A percentile compares a stretch with the other conserved stretches of the same genome.
These are phyloP conservation scores for Drosophila melanogaster DNA, from an alignment of 1,140 invertebrate genomes.

Conservation along the genomic window DNA sequence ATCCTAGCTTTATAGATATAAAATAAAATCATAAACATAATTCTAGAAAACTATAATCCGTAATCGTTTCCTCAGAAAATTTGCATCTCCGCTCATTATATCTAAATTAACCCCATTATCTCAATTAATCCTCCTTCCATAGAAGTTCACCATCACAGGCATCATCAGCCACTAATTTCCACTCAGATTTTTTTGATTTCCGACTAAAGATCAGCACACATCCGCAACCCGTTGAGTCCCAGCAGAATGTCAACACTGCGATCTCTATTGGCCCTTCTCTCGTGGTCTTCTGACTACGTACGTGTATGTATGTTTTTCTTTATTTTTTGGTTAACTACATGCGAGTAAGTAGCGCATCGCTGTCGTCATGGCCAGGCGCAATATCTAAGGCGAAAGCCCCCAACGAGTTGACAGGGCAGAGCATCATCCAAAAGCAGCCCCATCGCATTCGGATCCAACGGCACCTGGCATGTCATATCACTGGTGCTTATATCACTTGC, in stretches of 20 bases:
- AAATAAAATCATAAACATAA: no score
- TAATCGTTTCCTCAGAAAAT: neutral
- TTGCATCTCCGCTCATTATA: constrained; percentile 4
- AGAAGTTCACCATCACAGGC: constrained; percentile 5
- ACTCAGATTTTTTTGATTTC: constrained; percentile 47
- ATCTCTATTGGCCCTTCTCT: constrained; percentile 3
- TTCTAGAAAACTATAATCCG: no score
- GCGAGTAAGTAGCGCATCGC: constrained; percentile 61
- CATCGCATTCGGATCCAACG: constrained; percentile 29
- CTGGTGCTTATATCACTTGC: constrained; percentile 53
- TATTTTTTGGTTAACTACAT: constrained; percentile 60
- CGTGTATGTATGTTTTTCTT: neutral
- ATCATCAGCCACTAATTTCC: constrained; percentile 18
- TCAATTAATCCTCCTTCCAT: constrained; percentile 1
- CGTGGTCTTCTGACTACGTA: neutral
- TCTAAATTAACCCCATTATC: constrained; percentile 26
- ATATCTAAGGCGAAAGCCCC: constrained; percentile 45
- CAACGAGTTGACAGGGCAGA: constrained; percentile 65
- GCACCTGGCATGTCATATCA: constrained; percentile 84
- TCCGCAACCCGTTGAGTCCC: constrained; percentile 59
- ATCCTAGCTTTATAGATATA: no score
- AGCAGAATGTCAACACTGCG: constrained; percentile 57
- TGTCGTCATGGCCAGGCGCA: constrained; percentile 71
- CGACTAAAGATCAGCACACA: constrained; percentile 65
- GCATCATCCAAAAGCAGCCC: constrained; percentile 35